phyloP scores from a whole-genome alignment of 2,113 vertebrate species.

The Aptenodytes forsteri region DNA sequence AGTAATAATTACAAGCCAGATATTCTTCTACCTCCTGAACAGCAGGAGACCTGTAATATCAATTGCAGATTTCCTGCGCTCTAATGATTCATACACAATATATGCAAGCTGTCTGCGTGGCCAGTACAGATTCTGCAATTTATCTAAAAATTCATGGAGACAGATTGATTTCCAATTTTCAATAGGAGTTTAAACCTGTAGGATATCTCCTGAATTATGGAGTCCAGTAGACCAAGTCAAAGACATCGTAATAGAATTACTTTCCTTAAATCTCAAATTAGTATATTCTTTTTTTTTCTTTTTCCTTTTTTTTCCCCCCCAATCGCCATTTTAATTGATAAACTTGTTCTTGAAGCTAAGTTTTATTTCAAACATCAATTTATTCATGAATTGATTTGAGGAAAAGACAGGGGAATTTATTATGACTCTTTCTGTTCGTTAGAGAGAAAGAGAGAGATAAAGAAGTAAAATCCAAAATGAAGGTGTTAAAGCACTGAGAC shows the following conservation, averaged over 20 bases:
- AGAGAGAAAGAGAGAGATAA: neutral
- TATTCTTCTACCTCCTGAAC: neutral
- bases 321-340: neutral
- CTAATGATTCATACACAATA: neutral
- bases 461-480: neutral
- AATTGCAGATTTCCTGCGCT: neutral
- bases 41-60: neutral
- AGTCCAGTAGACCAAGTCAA: neutral
- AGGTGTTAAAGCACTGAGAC: neutral
- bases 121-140: neutral
- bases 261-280: neutral
- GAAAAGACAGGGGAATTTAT: neutral
- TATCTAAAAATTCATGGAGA: neutral
- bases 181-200: neutral
- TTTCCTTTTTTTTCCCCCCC: neutral
- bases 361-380: neutral
- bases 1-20: conserved; percentile 31
- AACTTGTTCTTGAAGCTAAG: neutral
- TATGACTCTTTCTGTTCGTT: neutral
- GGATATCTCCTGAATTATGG: neutral
- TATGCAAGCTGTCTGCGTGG: neutral
- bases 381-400: neutral
- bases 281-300: neutral
- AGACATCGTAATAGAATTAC: neutral
- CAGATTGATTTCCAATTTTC: neutral